Evolutionary conservation across 2,113 vertebrate species (phyloP), one percentile per base, ranked within the genome.

Genomic region (Struthio camelus): DNA sequence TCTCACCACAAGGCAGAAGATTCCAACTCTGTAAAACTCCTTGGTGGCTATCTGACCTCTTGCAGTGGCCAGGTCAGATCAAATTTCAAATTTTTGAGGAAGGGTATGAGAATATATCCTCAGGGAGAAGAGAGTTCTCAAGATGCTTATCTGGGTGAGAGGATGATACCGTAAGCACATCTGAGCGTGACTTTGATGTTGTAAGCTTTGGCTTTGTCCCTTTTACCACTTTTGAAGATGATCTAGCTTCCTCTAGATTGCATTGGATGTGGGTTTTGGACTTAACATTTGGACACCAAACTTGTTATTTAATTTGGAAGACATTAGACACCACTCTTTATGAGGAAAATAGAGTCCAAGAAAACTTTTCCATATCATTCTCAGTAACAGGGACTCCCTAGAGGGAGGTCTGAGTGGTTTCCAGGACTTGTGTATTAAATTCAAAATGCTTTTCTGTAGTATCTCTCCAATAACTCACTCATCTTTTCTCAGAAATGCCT

Each of bases 231-330:
- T 87, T 54, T 85, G 82, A 96, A 85, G 77, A 91, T 42, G 71
- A 96, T 91, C 58, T 73, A 93, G 18, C 30, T 93, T 96, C 67
- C 80, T 93, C 82, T 82, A 61, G 56, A 85, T 59, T 84, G 11
- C 2, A 1, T 32, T 86, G 66, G 56, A 85, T 8, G 13, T 87
- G 72, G 28, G 38, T 59, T 97, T 97, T 94, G 78, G 85, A 93
- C 30, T 38, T 86, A 69, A 80, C 27, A 69, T 80, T 89, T 92
- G 89, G 40, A 94, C 73, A 90, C 27, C 27, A 94, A 95, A 65
- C 27, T 87, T 62, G 18, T 86, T 88, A 79, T 94, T 95, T 94
- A 85, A 93, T 96, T 91, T 96, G 94, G 94, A 89, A 96, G 66
- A 76, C 79, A 87, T 84, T 94, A 89, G 89, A 91, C 70, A 82